A percentile compares a stretch with the other conserved stretches of the same genome.
Evolutionary conservation across 2,888 invertebrate genomes (phyloP).

Genomic region (Cancer borealis): DNA sequence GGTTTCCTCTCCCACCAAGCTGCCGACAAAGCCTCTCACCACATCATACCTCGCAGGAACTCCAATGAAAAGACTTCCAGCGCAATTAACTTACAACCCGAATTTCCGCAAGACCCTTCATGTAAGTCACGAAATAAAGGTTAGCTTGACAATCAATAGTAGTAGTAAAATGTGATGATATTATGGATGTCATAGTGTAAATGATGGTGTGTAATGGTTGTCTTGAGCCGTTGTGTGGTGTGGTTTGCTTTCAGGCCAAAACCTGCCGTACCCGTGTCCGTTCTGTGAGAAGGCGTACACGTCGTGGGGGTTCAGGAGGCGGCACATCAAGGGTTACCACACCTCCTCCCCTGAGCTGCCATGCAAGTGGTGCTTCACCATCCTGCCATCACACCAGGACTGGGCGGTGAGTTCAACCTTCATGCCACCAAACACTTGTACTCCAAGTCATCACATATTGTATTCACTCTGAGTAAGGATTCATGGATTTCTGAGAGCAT

Average conservation of each 20-base stretch:
- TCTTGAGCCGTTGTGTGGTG: neutral
- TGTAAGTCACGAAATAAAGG: constrained; percentile 62
- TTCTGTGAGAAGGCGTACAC: constrained; percentile 85
- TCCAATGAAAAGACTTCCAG: constrained; percentile 66
- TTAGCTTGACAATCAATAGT: no score
- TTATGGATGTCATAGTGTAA: no score
- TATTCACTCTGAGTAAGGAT: neutral
- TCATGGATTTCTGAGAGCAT: neutral
- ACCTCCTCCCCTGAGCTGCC: constrained; percentile 80
- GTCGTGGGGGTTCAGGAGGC: constrained; percentile 85
- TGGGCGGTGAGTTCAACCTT: constrained; percentile 81
- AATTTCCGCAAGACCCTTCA: constrained; percentile 76
- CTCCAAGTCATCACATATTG: neutral
- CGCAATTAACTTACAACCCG: constrained; percentile 72
- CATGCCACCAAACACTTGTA: no score
- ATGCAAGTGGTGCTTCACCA: constrained; percentile 79
- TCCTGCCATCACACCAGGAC: constrained; percentile 83
- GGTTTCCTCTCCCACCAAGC: constrained; percentile 63
- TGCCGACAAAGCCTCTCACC: constrained; percentile 59
- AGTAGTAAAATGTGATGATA: no score
- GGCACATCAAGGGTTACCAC: constrained; percentile 85
- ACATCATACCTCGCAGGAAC: constrained; percentile 52
- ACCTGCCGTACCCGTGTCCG: constrained; percentile 84
- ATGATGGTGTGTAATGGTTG: neutral
- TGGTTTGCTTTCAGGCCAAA: constrained; percentile 65